A percentile compares a stretch with the other conserved stretches of the same genome.
Evolutionary conservation across 2,888 invertebrate genomes (phyloP).

Genomic region (Mylabris sibirica): DNA sequence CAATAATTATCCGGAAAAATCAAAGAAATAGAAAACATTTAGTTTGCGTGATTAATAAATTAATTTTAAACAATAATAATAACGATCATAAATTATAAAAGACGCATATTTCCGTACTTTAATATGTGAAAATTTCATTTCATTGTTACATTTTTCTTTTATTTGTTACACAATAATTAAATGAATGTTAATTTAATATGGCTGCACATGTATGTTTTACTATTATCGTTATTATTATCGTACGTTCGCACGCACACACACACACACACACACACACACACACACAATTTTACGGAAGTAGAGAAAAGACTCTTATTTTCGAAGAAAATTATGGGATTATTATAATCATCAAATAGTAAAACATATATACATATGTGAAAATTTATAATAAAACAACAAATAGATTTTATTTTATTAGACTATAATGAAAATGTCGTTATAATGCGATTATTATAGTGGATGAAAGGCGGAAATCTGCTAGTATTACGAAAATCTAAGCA

Average conservation of each 20-base stretch:
- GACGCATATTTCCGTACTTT: conserved; percentile 21
- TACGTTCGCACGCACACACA: conserved; percentile 14
- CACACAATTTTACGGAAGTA: conserved; percentile 17
- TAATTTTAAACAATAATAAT: neutral
- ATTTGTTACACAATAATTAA: conserved; percentile 23
- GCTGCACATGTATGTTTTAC: conserved; percentile 14
- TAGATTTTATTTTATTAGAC: neutral
- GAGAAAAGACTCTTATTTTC: neutral
- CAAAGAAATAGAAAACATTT: neutral
- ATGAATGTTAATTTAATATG: conserved; percentile 17
- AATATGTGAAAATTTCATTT: conserved; percentile 28
- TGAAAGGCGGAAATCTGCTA: neutral
- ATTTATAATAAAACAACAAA: neutral
- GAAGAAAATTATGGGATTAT: conserved; percentile 24
- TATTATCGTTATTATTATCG: conserved; percentile 17
- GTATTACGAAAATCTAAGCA: neutral
- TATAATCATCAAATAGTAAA: conserved; percentile 10
- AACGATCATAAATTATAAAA: conserved; percentile 16
- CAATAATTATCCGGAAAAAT: conserved; percentile 14
- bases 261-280: too few species aligned
- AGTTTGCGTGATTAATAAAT: conserved; percentile 19
- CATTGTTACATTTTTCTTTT: conserved; percentile 22
- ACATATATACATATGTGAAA: neutral
- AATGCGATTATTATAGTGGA: neutral
- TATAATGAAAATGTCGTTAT: neutral